Evolutionary conservation across 2,113 vertebrate species (phyloP).

Genomic region (Oenanthe melanoleuca): DNA sequence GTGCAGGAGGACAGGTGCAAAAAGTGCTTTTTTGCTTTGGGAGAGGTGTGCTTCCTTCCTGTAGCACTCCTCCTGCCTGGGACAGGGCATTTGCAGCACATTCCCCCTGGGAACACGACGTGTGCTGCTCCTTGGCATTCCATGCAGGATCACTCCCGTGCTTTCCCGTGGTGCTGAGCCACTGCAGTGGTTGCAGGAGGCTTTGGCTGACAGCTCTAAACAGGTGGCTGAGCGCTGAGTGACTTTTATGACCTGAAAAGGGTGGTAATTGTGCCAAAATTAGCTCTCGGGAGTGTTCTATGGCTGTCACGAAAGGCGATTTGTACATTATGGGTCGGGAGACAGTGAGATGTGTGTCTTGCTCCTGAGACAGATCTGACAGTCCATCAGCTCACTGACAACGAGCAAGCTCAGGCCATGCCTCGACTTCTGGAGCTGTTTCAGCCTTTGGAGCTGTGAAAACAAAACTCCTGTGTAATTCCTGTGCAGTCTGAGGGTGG

Average conservation of each 20-base stretch:
- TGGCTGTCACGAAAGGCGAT: constrained; percentile 37
- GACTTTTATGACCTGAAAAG: constrained; percentile 36
- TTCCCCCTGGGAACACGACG: neutral
- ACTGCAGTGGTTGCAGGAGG: neutral
- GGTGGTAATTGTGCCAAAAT: constrained; percentile 41
- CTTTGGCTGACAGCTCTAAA: constrained; percentile 45
- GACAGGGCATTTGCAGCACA: neutral
- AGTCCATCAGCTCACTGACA: constrained; percentile 15
- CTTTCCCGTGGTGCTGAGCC: neutral
- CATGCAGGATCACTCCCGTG: neutral
- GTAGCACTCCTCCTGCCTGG: neutral
- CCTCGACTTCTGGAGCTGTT: neutral
- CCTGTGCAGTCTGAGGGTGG: neutral
- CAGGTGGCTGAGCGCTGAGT: constrained; percentile 49
- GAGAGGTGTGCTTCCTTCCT: neutral
- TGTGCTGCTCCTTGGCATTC: neutral
- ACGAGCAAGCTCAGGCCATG: neutral
- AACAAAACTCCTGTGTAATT: neutral
- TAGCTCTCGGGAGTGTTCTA: constrained; percentile 51
- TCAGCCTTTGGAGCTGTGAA: neutral
- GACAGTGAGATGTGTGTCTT: neutral
- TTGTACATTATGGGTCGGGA: constrained; percentile 29
- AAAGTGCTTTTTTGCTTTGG: neutral
- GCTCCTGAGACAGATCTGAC: neutral
- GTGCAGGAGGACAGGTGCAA: neutral